Conservation (phyloP, 2,888 invertebrate species). For the Sepioteuthis lessoniana region DNA sequence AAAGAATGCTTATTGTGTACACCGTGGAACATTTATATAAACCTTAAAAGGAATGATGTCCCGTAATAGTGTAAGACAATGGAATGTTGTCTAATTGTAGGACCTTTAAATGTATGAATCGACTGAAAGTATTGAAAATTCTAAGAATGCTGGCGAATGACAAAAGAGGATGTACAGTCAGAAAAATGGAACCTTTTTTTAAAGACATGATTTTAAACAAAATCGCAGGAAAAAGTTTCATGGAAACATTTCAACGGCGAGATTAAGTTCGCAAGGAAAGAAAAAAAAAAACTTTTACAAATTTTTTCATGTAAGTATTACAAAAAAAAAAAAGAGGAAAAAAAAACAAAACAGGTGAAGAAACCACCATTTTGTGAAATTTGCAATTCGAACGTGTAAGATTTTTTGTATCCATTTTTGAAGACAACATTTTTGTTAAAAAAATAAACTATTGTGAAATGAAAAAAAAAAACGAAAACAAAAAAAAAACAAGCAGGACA, state of each 20-base stretch:
- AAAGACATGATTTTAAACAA: neutral
- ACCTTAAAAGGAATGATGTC: neutral
- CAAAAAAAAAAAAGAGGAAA: neutral
- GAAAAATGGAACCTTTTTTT: neutral
- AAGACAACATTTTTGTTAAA: neutral
- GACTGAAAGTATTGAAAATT: neutral
- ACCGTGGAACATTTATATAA: neutral
- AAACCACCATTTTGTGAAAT: conserved; percentile 23
- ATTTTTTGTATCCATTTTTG: neutral
- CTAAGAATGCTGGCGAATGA: neutral
- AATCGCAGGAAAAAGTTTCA: neutral
- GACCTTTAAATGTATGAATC: neutral
- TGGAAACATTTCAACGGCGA: conserved; percentile 21
- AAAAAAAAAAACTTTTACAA: neutral
- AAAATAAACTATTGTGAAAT: neutral
- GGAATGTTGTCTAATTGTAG: neutral
- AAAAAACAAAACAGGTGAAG: neutral
- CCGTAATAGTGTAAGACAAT: neutral
- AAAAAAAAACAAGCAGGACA: too few species aligned
- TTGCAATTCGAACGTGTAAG: conserved; percentile 20
- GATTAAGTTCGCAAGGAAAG: neutral
- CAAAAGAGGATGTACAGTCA: neutral
- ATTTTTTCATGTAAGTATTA: neutral
- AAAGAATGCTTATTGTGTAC: neutral
- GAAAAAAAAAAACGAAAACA: too few species aligned